phyloP scores from a whole-genome alignment of 2,797 vertebrate genomes.

The Ibycter americanus region DNA sequence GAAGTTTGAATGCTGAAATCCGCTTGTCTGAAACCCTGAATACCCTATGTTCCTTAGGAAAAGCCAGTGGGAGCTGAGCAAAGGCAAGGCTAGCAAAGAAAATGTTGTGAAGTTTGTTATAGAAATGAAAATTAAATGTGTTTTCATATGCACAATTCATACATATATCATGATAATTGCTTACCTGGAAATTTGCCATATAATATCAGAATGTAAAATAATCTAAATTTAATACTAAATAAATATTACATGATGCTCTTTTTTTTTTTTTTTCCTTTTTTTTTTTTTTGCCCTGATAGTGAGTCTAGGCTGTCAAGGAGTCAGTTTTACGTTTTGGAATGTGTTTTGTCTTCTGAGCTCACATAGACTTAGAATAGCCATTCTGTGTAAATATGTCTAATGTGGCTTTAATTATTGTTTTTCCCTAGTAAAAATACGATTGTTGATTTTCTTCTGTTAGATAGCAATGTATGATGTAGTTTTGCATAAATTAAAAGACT shows the following conservation, averaged over 20 bases:
- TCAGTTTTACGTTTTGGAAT: neutral
- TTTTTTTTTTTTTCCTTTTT: neutral
- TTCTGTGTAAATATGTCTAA: neutral
- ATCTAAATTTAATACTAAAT: neutral
- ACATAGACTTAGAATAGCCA: neutral
- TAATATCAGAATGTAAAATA: neutral
- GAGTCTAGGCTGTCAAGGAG: neutral
- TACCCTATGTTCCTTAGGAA: neutral
- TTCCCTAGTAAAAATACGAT: neutral
- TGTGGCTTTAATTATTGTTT: neutral
- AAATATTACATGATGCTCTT: neutral
- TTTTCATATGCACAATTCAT: neutral
- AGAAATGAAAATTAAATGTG: neutral
- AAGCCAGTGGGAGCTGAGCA: neutral
- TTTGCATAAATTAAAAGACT: neutral
- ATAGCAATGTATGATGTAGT: neutral
- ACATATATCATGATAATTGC: neutral
- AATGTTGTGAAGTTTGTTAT: neutral
- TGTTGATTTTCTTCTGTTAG: neutral
- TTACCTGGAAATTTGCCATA: neutral
- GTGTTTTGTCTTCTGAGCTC: neutral
- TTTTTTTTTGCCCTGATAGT: neutral
- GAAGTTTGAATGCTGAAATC: neutral
- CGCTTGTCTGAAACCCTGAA: neutral
- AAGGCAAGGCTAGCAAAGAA: neutral